Base-by-base conservation (phyloP, 2,797 vertebrate genomes). In the Enteromius treurensis region DNA sequence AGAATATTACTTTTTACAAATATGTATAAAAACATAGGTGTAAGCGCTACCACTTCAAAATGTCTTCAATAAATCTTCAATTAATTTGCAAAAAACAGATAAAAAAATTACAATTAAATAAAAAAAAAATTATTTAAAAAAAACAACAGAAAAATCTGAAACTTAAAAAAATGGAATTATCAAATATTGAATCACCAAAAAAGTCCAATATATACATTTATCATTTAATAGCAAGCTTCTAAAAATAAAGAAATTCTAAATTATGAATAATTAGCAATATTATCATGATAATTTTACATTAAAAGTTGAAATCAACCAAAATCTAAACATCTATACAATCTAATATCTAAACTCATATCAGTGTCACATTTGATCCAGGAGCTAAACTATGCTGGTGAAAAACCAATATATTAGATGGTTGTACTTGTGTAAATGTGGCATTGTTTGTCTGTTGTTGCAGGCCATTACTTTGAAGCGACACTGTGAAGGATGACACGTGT, bases 401-500 rank as follows among this genome's bases (percentile, higher is more conserved):
- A 64, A 64, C 0, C 14, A 32, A 19, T 19, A 65, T 65, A 65
- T 65, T 65, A 62, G 34, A 34, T 68, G 67, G 55, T 17, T 84
- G 23, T 37, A 77, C 60, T 37, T 80, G 26, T 79, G 37, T 81
- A 51, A 55, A 21, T 74, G 34, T 53, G 79, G 29, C 26, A 42
- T 49, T 82, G 45, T 82, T 70, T 79, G 34, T 23, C 21, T 64
- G 37, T 67, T 70, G 65, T 49, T 65, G 68, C 51, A 37, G 47
- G 85, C 67, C 19, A 69, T 78, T 70, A 75, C 71, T 81, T 62
- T 84, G 69, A 78, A 68, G 71, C 77, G 75, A 77, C 74, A 80
- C 64, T 17, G 47, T 87, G 86, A 87, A 74, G 74, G 77, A 87
- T 83, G 80, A 77, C 45, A 17, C 29, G 10, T 65, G 80, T 78